Evolutionary conservation across 2,113 vertebrate species (phyloP), one percentile per base, ranked within the genome.

Genomic region (Actenoides lindsayi): DNA sequence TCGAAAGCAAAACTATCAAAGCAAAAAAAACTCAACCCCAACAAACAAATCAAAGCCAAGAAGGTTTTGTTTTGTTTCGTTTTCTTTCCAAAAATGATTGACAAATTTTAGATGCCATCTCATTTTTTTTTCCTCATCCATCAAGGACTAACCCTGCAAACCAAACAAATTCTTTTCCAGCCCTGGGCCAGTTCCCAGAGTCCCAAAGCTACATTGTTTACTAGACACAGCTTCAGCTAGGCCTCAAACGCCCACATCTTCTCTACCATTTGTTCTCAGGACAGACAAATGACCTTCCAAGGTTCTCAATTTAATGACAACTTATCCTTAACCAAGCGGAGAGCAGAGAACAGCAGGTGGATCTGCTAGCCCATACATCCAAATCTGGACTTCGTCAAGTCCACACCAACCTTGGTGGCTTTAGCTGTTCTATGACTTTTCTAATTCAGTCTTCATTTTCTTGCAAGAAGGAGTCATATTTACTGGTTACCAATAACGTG

Each of bases 11-110:
- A 92, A 10, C 17, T 81, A 21, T 8, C 11, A 46, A 78, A 77
- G 27, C 2, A 60, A 85, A 71, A 62, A 88, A 71, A 59, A 28
- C 2, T 2, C 0, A 15, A 14, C 7, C 3, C 3, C 0, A 16
- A 15, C 7, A n/a, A 90, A 67, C 5, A 60, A 89, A 90, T 59
- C 3, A 4, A 71, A 82, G 8, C 9, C 70, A 44, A 71, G 53
- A 63, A 78, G 31, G 7, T 27, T 80, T 83, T 53, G 8, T 31
- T 80, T 54, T 46, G 24, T 16, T 80, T 54, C 42, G 24, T 16
- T 56, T 67, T 53, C 83, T 63, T 56, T 21, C 33, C 46, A 31
- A 10, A 80, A 76, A 84, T 41, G 3, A 77, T 5, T 63, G 51
- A 67, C 1, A 6, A 57, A 65, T 23, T 53, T 77, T n/a, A 59